These are phyloP conservation scores for Calameuta idolon DNA, from an alignment of 2,888 invertebrate genomes.

Conservation along the genomic window DNA sequence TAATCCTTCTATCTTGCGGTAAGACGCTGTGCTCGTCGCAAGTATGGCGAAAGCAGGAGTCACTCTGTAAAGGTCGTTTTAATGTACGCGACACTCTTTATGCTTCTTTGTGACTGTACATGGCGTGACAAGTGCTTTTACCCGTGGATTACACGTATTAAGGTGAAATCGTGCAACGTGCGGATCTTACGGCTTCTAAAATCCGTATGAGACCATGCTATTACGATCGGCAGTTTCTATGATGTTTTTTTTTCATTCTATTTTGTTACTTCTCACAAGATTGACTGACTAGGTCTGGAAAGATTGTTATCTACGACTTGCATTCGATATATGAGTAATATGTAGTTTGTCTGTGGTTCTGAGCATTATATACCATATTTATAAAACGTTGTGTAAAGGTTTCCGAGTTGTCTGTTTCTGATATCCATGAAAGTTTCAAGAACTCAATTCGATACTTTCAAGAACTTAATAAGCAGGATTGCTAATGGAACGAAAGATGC, in stretches of 20 bases:
- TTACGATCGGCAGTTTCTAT: constrained; percentile 33
- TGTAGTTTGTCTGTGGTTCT: not conserved
- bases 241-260: not conserved
- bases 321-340: not conserved
- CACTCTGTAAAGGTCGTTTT: not conserved
- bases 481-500: not conserved
- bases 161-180: constrained; percentile 48
- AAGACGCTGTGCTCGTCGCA: not conserved
- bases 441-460: not conserved
- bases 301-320: not conserved
- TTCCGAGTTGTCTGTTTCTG: not conserved
- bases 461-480: not conserved
- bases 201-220: constrained; percentile 63
- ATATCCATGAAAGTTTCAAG: not conserved
- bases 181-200: constrained; percentile 45
- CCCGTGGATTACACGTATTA: not conserved
- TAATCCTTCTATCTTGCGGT: constrained; percentile 21
- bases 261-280: not conserved
- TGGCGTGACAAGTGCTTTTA: not conserved
- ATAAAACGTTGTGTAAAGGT: not conserved
- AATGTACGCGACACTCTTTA: not conserved
- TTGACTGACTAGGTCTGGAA: not conserved
- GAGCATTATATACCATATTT: not conserved
- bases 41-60: constrained; percentile 1
- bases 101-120: not conserved